phyloP scores from a whole-genome alignment of 1,140 invertebrate genomes.

The Drosophila pseudoananassae region DNA sequence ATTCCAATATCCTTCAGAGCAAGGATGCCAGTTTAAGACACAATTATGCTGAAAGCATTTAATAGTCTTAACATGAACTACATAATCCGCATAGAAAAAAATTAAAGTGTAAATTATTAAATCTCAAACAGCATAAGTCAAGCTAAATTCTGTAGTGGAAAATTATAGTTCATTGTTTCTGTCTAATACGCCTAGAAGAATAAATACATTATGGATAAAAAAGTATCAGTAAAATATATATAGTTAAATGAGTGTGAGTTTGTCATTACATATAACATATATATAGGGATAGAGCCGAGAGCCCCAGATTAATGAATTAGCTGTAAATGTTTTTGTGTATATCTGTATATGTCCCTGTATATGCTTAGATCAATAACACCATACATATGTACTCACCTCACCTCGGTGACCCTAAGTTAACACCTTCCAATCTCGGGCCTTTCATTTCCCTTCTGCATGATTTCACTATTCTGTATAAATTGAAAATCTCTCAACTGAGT shows the following conservation, averaged over 20 bases:
- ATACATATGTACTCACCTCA: conserved; percentile 10
- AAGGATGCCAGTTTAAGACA: conserved; percentile 24
- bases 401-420: conserved; percentile 29
- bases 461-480: conserved; percentile 50
- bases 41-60: conserved; percentile 78
- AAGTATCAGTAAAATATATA: conserved; percentile 31
- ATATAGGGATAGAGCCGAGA: conserved; percentile 8
- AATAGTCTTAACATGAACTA: conserved; percentile 54
- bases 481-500: conserved; percentile 49
- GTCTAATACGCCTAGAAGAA: conserved; percentile 39
- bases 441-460: conserved; percentile 1
- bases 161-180: conserved; percentile 69
- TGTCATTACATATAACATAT: conserved; percentile 24
- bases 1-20: conserved; percentile 1
- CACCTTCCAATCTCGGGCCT: neutral
- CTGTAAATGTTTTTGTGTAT: conserved; percentile 39
- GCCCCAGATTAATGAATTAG: conserved; percentile 31
- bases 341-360: conserved; percentile 34
- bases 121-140: conserved; percentile 31
- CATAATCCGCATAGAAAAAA: conserved; percentile 37
- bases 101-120: conserved; percentile 52
- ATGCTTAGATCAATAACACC: conserved; percentile 36
- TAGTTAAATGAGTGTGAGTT: conserved; percentile 51
- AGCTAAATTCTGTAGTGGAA: conserved; percentile 55
- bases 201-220: conserved; percentile 40